Base-by-base conservation (phyloP, 2,888 invertebrate genomes). In the Brachylomia viminalis region DNA sequence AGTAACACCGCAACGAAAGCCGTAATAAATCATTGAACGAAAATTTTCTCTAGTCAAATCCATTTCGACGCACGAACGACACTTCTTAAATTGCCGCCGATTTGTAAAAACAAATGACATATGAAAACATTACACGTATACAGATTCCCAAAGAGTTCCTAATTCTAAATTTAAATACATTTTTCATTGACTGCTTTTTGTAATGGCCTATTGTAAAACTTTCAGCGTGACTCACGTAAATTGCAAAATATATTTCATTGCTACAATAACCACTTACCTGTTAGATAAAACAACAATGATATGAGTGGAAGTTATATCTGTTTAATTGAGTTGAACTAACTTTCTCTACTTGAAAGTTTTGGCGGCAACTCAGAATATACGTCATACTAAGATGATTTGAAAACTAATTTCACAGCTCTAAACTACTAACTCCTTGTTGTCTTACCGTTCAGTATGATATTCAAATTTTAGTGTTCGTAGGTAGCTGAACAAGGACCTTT, bases 341-440 rank as follows among this genome's bases (percentile, higher is more conserved):
- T 79, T 80, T 20, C 49, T 45, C 58, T 58, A 65, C 59, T 72
- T 30, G 8, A 8, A 78, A 80, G 58, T 73, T 73, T 23, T 45
- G 27, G 5, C 49, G 33, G 49, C 49, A 72, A 27, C 49, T 80
- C 49, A 17, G 17, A 49, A 49, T 30, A 45, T 61, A 58, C 58
- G 58, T 38, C 13, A 67, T 3, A 52, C 59, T 30, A 13, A 49
- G 42, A 23, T 56, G 20, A 42, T 23, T 38, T 30, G 27, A n/a
- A 20, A 67, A 76, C 69, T 59, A 6, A 52, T 78, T 52, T 33
- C 17, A 45, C 8, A 54, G 5, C 42, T 72, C 6, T 17, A 56
- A 66, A 17, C 56, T 17, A 33, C 30, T 52, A 23, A 23, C 6
- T 66, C 23, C 30, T 11, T 33, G 23, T 23, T 33, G 23, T 33